Percentiles rank a stretch among this genome's conserved stretches.
phyloP scores from a whole-genome alignment of 2,888 invertebrate genomes.

The Panorpa germanica region DNA sequence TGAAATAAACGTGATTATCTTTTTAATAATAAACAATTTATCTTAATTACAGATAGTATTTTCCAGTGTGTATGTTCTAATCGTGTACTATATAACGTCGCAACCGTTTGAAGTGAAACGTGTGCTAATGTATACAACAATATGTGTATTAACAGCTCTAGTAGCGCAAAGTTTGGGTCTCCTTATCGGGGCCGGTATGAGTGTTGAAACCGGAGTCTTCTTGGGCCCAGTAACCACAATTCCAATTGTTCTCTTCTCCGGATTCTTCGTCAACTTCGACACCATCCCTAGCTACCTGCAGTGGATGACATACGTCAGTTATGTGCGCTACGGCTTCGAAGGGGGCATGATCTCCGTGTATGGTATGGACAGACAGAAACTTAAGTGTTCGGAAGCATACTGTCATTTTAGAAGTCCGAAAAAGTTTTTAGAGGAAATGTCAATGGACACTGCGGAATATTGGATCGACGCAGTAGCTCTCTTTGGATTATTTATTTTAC shows the following conservation, averaged over 20 bases:
- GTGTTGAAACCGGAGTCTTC: constrained; percentile 60
- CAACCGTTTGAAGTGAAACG: constrained; percentile 80
- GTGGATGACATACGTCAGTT: constrained; percentile 81
- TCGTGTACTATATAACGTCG: constrained; percentile 89
- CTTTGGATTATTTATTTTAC: constrained; percentile 55
- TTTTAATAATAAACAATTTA: constrained; percentile 7
- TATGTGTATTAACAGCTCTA: constrained; percentile 63
- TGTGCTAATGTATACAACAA: constrained; percentile 58
- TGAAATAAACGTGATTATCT: constrained; percentile 3
- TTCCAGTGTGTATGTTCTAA: constrained; percentile 69
- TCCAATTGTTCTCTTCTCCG: constrained; percentile 81
- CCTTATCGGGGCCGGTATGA: constrained; percentile 82
- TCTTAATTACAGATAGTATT: constrained; percentile 51
- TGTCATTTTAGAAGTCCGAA: constrained; percentile 68
- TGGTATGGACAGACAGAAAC: constrained; percentile 61
- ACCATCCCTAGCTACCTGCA: constrained; percentile 77
- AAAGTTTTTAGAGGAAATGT: constrained; percentile 70
- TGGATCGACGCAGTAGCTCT: constrained; percentile 76
- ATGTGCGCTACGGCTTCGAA: constrained; percentile 83
- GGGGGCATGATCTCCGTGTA: constrained; percentile 86
- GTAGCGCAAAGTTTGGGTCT: constrained; percentile 86
- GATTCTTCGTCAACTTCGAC: constrained; percentile 85
- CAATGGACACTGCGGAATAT: constrained; percentile 58
- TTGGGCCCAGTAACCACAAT: constrained; percentile 81
- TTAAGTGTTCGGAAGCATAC: constrained; percentile 65